Percentiles rank a stretch among this genome's conserved stretches.
phyloP scores from a whole-genome alignment of 2,888 invertebrate species.

The Tenthredo notha region DNA sequence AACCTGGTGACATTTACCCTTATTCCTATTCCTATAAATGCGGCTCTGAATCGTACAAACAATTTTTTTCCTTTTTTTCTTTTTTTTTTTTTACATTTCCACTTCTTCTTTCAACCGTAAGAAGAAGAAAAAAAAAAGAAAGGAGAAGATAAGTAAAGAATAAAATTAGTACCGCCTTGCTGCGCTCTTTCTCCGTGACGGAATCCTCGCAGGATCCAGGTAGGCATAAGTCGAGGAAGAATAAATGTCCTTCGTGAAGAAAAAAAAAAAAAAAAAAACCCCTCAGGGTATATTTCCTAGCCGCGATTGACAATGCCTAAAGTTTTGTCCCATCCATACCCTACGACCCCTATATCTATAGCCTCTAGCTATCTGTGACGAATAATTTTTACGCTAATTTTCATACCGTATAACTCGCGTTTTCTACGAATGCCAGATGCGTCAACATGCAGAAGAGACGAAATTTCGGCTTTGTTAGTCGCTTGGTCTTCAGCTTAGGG shows the following conservation, averaged over 20 bases:
- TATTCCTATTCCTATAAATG: not conserved
- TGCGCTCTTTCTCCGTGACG: slow-evolving; percentile 64
- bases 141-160: slow-evolving; percentile 12
- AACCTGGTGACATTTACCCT: slow-evolving; percentile 31
- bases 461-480: not conserved
- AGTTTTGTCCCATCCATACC: not conserved
- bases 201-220: slow-evolving; percentile 51
- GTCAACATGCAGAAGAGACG: slow-evolving; percentile 53
- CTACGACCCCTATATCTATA: not conserved
- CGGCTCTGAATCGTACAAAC: slow-evolving; percentile 39
- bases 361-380: slow-evolving; percentile 66
- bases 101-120: not conserved
- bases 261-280: not conserved
- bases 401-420: slow-evolving; percentile 47
- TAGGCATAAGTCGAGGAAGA: slow-evolving; percentile 12
- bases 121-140: not conserved
- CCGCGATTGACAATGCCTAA: slow-evolving; percentile 16
- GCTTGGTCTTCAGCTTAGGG: not conserved
- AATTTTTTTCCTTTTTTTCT: slow-evolving; percentile 16
- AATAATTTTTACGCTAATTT: slow-evolving; percentile 74
- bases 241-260: not conserved
- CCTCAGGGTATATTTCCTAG: slow-evolving; percentile 24
- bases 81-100: slow-evolving; percentile 15
- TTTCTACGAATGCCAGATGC: slow-evolving; percentile 57
- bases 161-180: slow-evolving; percentile 73